Evolutionary conservation across 2,113 vertebrate species (phyloP).

Genomic region (Tetrao urogallus): DNA sequence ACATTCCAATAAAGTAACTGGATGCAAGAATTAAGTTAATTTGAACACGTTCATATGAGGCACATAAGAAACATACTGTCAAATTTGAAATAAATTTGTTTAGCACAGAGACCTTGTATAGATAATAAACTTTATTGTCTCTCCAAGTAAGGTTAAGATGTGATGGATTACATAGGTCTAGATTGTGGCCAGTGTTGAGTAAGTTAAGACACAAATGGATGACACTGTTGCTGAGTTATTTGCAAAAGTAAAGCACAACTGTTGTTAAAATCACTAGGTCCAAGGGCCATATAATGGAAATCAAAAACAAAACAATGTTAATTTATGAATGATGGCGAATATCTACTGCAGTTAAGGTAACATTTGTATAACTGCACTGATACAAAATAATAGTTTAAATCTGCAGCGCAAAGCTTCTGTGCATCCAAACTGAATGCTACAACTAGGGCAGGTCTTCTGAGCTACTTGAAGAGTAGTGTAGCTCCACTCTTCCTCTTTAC

Average conservation of each 20-base stretch:
- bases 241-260: neutral
- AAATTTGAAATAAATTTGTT: neutral
- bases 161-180: neutral
- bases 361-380: conserved; percentile 1
- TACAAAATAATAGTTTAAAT: neutral
- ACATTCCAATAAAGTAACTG: neutral
- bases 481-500: neutral
- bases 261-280: neutral
- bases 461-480: fast-evolving
- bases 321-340: neutral
- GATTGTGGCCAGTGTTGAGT: neutral
- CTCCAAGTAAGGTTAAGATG: neutral
- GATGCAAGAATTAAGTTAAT: neutral
- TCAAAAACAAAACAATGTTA: neutral
- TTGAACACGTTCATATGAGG: neutral
- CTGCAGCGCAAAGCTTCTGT: neutral
- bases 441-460: neutral
- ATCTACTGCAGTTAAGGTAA: neutral
- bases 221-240: neutral
- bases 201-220: neutral
- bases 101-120: neutral
- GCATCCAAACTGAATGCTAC: neutral
- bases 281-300: neutral
- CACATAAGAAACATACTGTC: neutral
- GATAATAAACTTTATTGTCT: neutral